A percentile compares a stretch with the other conserved stretches of the same genome.
Conservation (phyloP, 2,113 vertebrate species). For the Hucho hucho region DNA sequence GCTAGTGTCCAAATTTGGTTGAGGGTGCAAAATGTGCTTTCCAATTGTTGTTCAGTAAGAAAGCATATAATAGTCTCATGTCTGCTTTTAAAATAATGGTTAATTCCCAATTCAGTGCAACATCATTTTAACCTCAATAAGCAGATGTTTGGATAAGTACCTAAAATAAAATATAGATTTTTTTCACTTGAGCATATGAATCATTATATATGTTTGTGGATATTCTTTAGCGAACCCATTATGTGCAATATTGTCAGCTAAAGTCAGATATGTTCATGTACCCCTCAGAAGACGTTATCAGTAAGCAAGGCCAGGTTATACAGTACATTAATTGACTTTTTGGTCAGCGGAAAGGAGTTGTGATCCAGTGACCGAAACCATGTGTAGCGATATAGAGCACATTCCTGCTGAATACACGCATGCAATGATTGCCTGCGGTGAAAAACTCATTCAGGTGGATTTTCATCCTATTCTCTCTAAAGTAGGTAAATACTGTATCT, state of each 20-base stretch:
- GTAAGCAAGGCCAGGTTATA: background rate
- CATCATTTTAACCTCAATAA: background rate
- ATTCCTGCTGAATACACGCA: conserved; percentile 19
- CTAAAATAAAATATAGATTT: background rate
- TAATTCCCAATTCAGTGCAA: background rate
- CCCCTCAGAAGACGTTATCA: background rate
- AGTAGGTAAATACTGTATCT: background rate
- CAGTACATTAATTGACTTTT: background rate
- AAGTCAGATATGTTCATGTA: background rate
- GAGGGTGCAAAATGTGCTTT: background rate
- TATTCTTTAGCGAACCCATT: conserved; percentile 4
- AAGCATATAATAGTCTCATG: background rate
- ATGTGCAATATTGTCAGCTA: background rate
- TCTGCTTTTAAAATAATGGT: background rate
- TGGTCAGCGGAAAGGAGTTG: background rate
- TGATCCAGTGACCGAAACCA: background rate
- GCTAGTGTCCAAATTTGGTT: conserved; percentile 13
- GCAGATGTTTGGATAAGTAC: background rate
- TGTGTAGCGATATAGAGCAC: conserved; percentile 1
- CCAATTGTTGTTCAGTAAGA: background rate
- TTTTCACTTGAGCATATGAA: background rate
- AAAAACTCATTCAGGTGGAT: conserved; percentile 6
- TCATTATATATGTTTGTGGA: background rate
- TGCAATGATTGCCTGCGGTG: background rate
- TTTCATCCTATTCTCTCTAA: background rate